Percentiles rank a stretch among this genome's conserved stretches.
phyloP scores from a whole-genome alignment of 2,113 vertebrate genomes.

The Rattus rattus region DNA sequence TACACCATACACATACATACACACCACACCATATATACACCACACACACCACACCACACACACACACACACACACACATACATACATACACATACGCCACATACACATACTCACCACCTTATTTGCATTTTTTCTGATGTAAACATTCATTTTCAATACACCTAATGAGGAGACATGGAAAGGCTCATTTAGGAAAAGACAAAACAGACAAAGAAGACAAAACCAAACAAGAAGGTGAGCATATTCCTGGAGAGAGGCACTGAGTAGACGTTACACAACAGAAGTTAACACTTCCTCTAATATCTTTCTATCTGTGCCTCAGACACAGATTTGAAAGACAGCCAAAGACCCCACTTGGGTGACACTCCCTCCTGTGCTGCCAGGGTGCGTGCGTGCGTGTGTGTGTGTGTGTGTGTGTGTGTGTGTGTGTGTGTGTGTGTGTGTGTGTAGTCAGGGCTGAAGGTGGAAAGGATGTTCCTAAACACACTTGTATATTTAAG shows the following conservation, averaged over 20 bases:
- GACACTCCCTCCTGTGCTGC: background rate
- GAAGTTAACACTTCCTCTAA: background rate
- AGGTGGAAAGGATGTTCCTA: conserved; percentile 16
- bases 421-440: no score
- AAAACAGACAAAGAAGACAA: background rate
- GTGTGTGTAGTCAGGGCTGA: background rate
- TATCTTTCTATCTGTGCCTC: background rate
- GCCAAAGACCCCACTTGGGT: background rate
- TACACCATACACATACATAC: background rate
- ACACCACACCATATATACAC: background rate
- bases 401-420: no score
- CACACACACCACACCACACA: background rate
- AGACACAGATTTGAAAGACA: background rate
- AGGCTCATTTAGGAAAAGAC: background rate
- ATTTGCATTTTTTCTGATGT: background rate
- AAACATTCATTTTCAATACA: background rate
- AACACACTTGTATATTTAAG: background rate
- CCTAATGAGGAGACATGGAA: background rate
- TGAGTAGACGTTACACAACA: background rate
- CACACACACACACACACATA: background rate
- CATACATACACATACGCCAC: background rate
- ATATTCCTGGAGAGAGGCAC: background rate
- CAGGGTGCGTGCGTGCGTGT: no score
- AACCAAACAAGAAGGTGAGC: background rate
- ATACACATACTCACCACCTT: background rate